Base-by-base conservation (phyloP, 1,140 invertebrate genomes). In the Ganaspis sp. region DNA sequence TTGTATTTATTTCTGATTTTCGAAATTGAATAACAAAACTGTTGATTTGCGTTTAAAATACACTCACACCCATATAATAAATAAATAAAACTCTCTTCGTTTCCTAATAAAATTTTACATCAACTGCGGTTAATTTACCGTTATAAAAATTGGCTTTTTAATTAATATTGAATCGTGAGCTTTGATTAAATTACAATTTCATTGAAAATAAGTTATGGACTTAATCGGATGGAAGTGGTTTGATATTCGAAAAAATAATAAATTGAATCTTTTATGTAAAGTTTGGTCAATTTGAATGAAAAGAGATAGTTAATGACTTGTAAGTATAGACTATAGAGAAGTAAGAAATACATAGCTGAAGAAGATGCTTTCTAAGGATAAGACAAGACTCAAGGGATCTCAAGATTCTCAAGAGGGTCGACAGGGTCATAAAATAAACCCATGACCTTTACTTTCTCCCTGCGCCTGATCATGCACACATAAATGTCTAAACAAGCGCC, bases 361-460 rank as follows among this genome's bases (percentile, higher is more conserved):
- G 54, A 79, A 77, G 84, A 85, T 85, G 78, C 84, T 85, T 85
- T 85, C 83, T 85, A 85, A 70, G 84, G 83, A 85, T 85, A 85
- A 83, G 72, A 79, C 11, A 74, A 80, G 80, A 80, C 74, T 78
- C 72, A 78, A 82, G 76, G 54, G 74, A 81, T 45, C 38, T 15
- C 9, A 64, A 40, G 78, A 76, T 77, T 75, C 58, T 64, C 23
- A 64, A 12, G 77, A 72, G 77, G 82, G 80, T 81, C 80, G 15
- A 49, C 76, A 79, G 82, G 84, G 86, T 87, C 86, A 78, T 76
- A 70, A 83, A 79, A 83, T 80, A 72, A 82, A 78, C 79, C 75
- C 83, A 74, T 78, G 83, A 84, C 83, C 83, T 86, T 87, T 86
- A 87, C 86, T 87, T 87, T 87, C 86, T 81, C 86, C 74, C 54